Evolutionary conservation across 2,113 vertebrate species (phyloP).

Genomic region (Prolemur simus): DNA sequence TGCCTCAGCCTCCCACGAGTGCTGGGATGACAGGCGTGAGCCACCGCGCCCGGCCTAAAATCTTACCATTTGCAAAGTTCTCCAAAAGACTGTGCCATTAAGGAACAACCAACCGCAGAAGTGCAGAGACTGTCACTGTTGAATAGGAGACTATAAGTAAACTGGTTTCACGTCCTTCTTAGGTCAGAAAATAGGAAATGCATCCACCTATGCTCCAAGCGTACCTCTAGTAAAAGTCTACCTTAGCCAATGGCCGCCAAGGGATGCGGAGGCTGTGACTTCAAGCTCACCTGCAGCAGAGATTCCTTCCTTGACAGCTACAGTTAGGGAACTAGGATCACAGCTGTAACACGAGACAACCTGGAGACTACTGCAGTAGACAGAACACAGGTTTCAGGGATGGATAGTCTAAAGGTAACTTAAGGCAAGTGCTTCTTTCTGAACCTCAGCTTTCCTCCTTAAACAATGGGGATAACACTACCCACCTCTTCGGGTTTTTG

Average conservation of each 20-base stretch:
- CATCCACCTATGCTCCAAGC: background rate
- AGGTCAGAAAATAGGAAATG: background rate
- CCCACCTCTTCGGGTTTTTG: background rate
- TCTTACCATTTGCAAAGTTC: constrained; percentile 33
- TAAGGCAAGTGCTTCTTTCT: background rate
- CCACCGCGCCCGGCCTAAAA: no score
- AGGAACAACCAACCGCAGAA: background rate
- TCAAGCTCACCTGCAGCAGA: background rate
- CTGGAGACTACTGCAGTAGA: background rate
- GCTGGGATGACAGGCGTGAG: no score
- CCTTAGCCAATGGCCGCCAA: background rate
- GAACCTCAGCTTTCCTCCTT: background rate
- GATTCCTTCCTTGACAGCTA: background rate
- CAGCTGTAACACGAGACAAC: background rate
- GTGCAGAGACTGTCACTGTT: background rate
- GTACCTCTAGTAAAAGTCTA: background rate
- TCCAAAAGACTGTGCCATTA: background rate
- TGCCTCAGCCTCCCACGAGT: no score
- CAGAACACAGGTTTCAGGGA: background rate
- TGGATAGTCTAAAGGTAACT: background rate
- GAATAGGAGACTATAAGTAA: background rate
- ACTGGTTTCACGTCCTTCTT: background rate
- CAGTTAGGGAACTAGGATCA: background rate
- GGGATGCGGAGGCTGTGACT: background rate
- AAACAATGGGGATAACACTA: background rate